Base-by-base conservation (phyloP, 1,140 invertebrate genomes). In the Frieseomelitta varia region DNA sequence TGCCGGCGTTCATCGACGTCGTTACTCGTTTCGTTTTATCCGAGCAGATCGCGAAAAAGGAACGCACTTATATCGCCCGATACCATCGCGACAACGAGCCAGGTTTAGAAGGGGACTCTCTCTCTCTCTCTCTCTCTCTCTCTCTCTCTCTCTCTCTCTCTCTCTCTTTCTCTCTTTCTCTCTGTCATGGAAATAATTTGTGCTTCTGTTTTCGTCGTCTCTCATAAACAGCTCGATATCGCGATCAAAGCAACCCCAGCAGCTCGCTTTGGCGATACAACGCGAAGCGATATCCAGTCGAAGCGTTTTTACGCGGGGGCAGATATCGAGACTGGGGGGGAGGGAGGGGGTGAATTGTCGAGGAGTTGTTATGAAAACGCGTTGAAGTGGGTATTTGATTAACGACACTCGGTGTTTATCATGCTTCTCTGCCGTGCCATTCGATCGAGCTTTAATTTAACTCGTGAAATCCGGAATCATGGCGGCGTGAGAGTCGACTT, bases 321-420 rank as follows among this genome's bases (percentile, higher is more conserved):
- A 15, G 63, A 53, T 63, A 74, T 61, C 79, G 79, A 58, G 56
- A 30, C 27, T 55, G 14, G 55, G 15, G n/a, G n/a, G n/a, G n/a
- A n/a, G n/a, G n/a, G n/a, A n/a, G n/a, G n/a, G n/a, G 47, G 39
- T 47, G 39, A 34, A 53, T 73, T 81, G 34, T 61, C 30, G 61
- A 65, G 79, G 27, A 39, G 47, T 53, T 30, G 56, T 74, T 81
- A 75, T 65, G 58, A 75, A 75, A 74, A 58, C 79, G 65, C 65
- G 51, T 69, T 39, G 21, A 81, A 65, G 58, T 39, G 79, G 71
- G 12, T 65, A 74, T 74, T 81, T 19, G 58, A 81, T 81, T 75
- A 81, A 63, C 47, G 51, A 51, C 73, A 81, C 58, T 55, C 58
- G 27, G 15, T 11, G 21, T 53, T 74, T 63, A 27, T 34, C n/a